These are phyloP conservation scores for Ditylenchus weischeri DNA, from an alignment of 2,888 invertebrate species.

Conservation along the genomic window DNA sequence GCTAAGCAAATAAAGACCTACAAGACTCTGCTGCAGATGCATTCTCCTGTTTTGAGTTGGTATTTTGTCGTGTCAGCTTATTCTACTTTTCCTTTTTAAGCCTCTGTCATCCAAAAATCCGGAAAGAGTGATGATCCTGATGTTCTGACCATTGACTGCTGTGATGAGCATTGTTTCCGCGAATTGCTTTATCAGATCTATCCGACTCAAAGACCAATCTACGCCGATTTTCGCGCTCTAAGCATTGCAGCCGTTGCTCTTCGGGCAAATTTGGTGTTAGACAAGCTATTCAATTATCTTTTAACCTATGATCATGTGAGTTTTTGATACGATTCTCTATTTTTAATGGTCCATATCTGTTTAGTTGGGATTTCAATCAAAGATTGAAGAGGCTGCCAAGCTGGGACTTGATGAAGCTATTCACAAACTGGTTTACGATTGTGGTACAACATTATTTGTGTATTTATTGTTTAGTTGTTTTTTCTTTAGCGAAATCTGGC, in stretches of 20 bases:
- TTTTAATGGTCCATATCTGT: background rate
- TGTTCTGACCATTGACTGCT: conserved; percentile 25
- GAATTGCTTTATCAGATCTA: conserved; percentile 43
- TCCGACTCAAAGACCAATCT: conserved; percentile 40
- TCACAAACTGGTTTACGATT: conserved; percentile 28
- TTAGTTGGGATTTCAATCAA: conserved; percentile 24
- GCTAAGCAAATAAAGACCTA: background rate
- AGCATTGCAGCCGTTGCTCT: conserved; percentile 38
- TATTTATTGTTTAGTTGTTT: too few species aligned
- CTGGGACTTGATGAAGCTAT: conserved; percentile 26
- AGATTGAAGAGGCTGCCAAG: conserved; percentile 28
- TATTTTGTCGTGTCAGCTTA: too few species aligned
- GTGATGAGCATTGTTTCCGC: conserved; percentile 32
- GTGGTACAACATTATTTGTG: conserved; percentile 7
- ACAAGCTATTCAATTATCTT: conserved; percentile 34
- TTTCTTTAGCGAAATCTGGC: conserved; percentile 21
- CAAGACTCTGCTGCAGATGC: background rate
- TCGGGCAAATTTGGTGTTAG: conserved; percentile 29
- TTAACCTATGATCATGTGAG: conserved; percentile 37
- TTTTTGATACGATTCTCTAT: background rate
- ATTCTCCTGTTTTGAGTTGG: conserved; percentile 21
- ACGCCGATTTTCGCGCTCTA: conserved; percentile 37
- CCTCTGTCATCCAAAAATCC: too few species aligned
- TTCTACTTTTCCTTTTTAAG: too few species aligned
- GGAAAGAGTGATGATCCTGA: too few species aligned